Percentiles rank a stretch among this genome's conserved stretches.
Evolutionary conservation across 2,797 vertebrate species (phyloP).

Genomic region (Enteromius paludinosus): DNA sequence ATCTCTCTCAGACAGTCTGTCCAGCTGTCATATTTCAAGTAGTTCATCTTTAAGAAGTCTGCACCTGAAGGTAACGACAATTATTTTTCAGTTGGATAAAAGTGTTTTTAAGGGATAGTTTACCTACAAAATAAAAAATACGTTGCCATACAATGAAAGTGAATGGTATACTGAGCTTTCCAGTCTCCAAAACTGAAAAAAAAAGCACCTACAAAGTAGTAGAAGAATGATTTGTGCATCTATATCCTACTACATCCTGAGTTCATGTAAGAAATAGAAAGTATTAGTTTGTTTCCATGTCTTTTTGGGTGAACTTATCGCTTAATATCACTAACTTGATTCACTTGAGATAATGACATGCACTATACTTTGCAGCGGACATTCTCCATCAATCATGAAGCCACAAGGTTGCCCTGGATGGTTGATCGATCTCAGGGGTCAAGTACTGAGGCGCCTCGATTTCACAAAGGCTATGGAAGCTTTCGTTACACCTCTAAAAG

Average conservation of each 20-base stretch:
- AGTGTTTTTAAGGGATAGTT: neutral
- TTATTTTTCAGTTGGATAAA: neutral
- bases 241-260: neutral
- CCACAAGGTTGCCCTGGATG: constrained; percentile 56
- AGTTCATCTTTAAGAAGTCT: constrained; percentile 34
- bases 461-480: constrained; percentile 28
- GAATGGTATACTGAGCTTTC: neutral
- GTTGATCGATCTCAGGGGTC: constrained; percentile 64
- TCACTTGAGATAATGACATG: neutral
- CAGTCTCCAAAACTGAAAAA: neutral
- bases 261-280: neutral
- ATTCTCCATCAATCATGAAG: neutral
- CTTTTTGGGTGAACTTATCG: neutral
- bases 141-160: neutral
- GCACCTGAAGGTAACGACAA: constrained; percentile 46
- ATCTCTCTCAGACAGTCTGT: constrained; percentile 41
- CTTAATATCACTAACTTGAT: neutral
- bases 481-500: constrained; percentile 38
- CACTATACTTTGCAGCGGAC: constrained; percentile 29
- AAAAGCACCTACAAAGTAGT: neutral
- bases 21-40: constrained; percentile 41
- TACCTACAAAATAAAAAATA: neutral
- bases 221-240: neutral
- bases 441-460: constrained; percentile 36
- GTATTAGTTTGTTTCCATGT: neutral